A percentile compares a stretch with the other conserved stretches of the same genome.
These are phyloP conservation scores for Cottus gobio DNA, from an alignment of 2,113 vertebrate genomes.

Conservation along the genomic window DNA sequence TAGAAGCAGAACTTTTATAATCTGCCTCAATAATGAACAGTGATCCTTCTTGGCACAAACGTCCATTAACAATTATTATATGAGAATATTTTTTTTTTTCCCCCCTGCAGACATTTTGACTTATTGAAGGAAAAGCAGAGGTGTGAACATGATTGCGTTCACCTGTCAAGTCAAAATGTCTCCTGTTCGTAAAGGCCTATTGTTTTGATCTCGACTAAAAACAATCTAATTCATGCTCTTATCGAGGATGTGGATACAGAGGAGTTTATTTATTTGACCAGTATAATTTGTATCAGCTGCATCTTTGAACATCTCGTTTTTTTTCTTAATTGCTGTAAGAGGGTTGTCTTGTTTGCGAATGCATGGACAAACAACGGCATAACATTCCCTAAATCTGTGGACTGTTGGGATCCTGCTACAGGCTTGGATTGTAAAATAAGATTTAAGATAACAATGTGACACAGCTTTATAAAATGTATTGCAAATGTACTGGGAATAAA, in stretches of 20 bases:
- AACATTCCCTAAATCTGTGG: neutral
- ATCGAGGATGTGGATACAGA: neutral
- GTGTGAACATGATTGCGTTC: neutral
- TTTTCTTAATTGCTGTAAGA: neutral
- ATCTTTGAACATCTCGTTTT: neutral
- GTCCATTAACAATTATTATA: conserved; percentile 13
- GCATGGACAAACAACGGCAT: conserved; percentile 30
- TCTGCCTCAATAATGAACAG: neutral
- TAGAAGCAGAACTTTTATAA: conserved; percentile 3
- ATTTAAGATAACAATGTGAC: conserved; percentile 60
- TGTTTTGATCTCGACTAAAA: conserved; percentile 5
- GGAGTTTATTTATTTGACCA: conserved; percentile 23
- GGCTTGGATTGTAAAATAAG: conserved; percentile 54
- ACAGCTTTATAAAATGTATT: conserved; percentile 70
- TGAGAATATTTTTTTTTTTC: neutral
- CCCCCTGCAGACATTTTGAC: neutral
- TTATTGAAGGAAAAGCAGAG: conserved; percentile 11
- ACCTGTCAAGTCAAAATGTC: neutral
- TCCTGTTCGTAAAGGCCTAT: neutral
- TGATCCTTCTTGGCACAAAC: neutral
- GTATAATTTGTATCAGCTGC: conserved; percentile 1
- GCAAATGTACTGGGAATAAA: conserved; percentile 69
- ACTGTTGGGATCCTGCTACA: conserved; percentile 18
- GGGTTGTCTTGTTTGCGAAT: conserved; percentile 13
- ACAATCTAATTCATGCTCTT: neutral